Conservation (phyloP, 2,113 vertebrate species). For the Orthochromis malagaraziensis region DNA sequence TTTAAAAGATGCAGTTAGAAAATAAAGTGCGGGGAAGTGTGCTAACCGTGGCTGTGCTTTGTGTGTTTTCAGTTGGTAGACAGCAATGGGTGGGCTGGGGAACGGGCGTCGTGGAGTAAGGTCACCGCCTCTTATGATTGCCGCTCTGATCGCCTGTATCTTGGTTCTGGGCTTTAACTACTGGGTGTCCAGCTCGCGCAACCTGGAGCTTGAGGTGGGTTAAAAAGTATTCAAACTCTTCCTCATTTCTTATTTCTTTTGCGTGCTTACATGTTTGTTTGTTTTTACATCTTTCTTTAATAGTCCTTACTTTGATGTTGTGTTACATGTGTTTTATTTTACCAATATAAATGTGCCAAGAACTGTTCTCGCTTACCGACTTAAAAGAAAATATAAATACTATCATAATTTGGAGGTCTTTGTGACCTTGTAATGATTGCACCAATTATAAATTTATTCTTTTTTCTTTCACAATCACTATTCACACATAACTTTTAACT, state of each 20-base stretch:
- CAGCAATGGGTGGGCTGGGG: constrained; percentile 80
- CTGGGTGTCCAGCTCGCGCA: constrained; percentile 89
- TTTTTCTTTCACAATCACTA: background rate
- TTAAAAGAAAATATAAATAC: background rate
- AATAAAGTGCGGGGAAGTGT: background rate
- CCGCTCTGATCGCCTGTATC: constrained; percentile 79
- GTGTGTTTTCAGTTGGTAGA: background rate
- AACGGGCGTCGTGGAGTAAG: constrained; percentile 85
- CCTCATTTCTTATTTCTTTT: background rate
- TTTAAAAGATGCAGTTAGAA: background rate
- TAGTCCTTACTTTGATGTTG: background rate
- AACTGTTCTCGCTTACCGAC: background rate
- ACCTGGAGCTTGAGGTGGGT: constrained; percentile 82
- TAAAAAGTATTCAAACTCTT: background rate
- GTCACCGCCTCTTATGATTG: constrained; percentile 82
- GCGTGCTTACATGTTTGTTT: background rate
- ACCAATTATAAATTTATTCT: background rate
- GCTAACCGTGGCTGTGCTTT: background rate
- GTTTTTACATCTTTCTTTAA: background rate
- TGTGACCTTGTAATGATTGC: background rate
- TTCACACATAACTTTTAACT: background rate
- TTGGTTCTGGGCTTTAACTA: constrained; percentile 91
- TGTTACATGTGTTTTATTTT: background rate
- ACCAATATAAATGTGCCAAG: background rate
- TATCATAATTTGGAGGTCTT: background rate